phyloP scores from a whole-genome alignment of 2,797 vertebrate species.

The Lateolabrax maculatus region DNA sequence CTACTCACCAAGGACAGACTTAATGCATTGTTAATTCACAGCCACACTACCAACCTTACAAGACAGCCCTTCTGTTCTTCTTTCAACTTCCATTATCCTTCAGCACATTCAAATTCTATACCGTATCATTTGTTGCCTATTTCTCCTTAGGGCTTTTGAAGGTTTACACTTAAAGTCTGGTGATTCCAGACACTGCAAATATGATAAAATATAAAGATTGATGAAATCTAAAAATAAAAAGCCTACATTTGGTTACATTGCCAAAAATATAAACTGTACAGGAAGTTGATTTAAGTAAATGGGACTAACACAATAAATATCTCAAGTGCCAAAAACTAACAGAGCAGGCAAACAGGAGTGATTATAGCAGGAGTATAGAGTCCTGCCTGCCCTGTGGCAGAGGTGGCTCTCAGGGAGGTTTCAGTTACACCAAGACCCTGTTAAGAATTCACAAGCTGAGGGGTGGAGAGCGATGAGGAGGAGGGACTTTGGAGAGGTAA shows the following conservation, averaged over 20 bases:
- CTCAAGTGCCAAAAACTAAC: not conserved
- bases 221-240: no score
- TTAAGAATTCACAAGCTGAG: slow-evolving; percentile 62
- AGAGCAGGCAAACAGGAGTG: slow-evolving; percentile 8
- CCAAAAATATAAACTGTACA: not conserved
- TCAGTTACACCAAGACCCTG: slow-evolving; percentile 49
- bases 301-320: not conserved
- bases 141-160: slow-evolving; percentile 7
- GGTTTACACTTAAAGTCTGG: not conserved
- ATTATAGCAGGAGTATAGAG: slow-evolving; percentile 5
- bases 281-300: not conserved
- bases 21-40: slow-evolving; percentile 74
- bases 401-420: slow-evolving; percentile 25
- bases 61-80: not conserved
- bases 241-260: not conserved
- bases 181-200: not conserved
- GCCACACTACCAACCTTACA: slow-evolving; percentile 53
- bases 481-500: slow-evolving; percentile 39
- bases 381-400: slow-evolving; percentile 30
- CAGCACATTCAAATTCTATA: not conserved
- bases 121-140: not conserved
- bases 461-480: slow-evolving; percentile 12
- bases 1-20: slow-evolving; percentile 44
- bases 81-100: slow-evolving; percentile 4
- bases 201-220: not conserved